phyloP scores from a whole-genome alignment of 30 jellyfish, hydroid and myxozoan genomes.

The Aurelia coerulea region DNA sequence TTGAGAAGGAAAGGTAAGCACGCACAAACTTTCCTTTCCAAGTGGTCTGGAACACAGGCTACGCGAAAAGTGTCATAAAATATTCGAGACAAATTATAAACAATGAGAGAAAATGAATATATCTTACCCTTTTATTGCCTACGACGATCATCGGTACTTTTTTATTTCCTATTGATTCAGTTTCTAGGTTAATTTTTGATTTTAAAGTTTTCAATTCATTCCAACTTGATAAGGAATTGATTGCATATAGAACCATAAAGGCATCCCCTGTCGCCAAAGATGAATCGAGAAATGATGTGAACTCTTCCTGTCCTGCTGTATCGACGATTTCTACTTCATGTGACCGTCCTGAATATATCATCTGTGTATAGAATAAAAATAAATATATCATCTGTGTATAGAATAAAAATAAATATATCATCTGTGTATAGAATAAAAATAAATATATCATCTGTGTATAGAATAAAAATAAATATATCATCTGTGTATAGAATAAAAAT shows the following conservation, averaged over 20 bases:
- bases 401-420: too few relatives aligned
- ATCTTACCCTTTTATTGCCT: slow-evolving; percentile 89
- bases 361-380: slow-evolving; percentile 25
- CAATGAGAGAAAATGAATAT: too few relatives aligned
- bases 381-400: too few relatives aligned
- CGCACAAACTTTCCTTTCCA: too few relatives aligned
- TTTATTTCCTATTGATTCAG: slow-evolving; percentile 48
- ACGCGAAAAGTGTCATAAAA: too few relatives aligned
- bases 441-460: too few relatives aligned
- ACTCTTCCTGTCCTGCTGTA: slow-evolving; percentile 99
- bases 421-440: too few relatives aligned
- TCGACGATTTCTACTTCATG: slow-evolving; percentile 92
- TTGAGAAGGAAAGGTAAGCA: too few relatives aligned
- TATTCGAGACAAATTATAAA: too few relatives aligned
- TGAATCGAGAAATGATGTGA: slow-evolving; percentile 94
- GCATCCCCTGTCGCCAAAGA: slow-evolving; percentile 97
- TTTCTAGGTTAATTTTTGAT: slow-evolving; percentile 69
- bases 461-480: too few relatives aligned
- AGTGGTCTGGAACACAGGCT: too few relatives aligned
- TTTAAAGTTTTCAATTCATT: slow-evolving; percentile 81
- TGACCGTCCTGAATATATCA: slow-evolving; percentile 70
- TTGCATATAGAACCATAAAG: slow-evolving; percentile 87
- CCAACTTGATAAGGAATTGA: slow-evolving; percentile 92
- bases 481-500: too few relatives aligned
- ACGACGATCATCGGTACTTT: slow-evolving; percentile 88